Conservation (phyloP, 2,888 invertebrate genomes). For the Leucania comma region DNA sequence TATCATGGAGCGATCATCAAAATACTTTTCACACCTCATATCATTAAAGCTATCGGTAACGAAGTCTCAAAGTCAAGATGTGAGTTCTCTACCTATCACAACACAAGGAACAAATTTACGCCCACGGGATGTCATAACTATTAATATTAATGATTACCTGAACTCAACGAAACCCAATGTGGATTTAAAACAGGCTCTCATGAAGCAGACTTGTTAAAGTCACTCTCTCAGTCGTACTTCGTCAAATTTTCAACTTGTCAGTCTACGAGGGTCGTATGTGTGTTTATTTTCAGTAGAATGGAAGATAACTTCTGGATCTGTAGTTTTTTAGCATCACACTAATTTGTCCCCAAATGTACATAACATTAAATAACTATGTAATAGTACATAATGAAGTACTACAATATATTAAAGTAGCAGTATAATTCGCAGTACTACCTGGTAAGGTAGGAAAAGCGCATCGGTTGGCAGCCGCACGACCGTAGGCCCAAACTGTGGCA, state of each 20-base stretch:
- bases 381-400: neutral
- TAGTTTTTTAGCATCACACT: neutral
- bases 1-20: neutral
- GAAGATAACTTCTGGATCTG: neutral
- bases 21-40: constrained; percentile 6
- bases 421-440: neutral
- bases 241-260: too few relatives aligned
- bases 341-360: neutral
- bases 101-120: neutral
- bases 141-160: constrained; percentile 26
- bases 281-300: too few relatives aligned
- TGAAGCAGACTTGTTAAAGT: neutral
- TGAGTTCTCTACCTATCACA: neutral
- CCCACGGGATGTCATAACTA: constrained; percentile 7
- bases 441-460: neutral
- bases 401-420: neutral
- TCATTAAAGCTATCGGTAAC: neutral
- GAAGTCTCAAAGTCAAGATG: too few relatives aligned
- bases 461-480: neutral
- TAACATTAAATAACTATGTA: neutral
- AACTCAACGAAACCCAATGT: constrained; percentile 1
- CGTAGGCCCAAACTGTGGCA: constrained; percentile 3
- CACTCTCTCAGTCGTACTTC: too few relatives aligned
- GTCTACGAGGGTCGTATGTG: neutral
- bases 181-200: neutral